A percentile compares a stretch with the other conserved stretches of the same genome.
These are phyloP conservation scores for Phenganax marumi DNA, from an alignment of 92 coral and sea anemone species.

Conservation along the genomic window DNA sequence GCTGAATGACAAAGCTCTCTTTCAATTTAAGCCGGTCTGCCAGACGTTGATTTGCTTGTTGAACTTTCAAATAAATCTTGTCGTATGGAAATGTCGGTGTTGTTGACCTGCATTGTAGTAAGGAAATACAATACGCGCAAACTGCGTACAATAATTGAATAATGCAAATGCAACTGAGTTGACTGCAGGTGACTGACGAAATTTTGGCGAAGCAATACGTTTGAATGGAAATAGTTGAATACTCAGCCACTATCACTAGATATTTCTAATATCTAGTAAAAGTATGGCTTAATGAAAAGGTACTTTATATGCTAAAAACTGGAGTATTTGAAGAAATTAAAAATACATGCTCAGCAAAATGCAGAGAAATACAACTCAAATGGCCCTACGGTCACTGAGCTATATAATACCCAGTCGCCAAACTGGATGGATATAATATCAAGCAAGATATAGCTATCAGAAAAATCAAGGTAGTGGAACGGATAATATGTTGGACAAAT, in stretches of 20 bases:
- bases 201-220: neutral
- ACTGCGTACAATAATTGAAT: constrained; percentile 10
- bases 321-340: too few relatives aligned
- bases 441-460: neutral
- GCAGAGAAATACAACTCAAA: too few relatives aligned
- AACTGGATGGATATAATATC: constrained; percentile 4
- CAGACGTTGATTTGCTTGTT: constrained; percentile 5
- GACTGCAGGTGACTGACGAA: neutral
- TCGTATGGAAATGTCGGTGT: neutral
- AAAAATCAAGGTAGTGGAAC: too few relatives aligned
- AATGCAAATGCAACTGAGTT: neutral
- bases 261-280: neutral
- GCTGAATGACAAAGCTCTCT: neutral
- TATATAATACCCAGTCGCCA: neutral
- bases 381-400: neutral
- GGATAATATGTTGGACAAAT: too few relatives aligned
- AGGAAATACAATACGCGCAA: neutral
- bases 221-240: neutral
- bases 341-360: neutral
- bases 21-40: neutral
- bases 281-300: too few relatives aligned
- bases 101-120: neutral
- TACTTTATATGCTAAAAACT: too few relatives aligned
- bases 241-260: neutral
- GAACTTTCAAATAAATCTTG: neutral